phyloP scores from a whole-genome alignment of 2,113 vertebrate species.

The Malurus melanocephalus region DNA sequence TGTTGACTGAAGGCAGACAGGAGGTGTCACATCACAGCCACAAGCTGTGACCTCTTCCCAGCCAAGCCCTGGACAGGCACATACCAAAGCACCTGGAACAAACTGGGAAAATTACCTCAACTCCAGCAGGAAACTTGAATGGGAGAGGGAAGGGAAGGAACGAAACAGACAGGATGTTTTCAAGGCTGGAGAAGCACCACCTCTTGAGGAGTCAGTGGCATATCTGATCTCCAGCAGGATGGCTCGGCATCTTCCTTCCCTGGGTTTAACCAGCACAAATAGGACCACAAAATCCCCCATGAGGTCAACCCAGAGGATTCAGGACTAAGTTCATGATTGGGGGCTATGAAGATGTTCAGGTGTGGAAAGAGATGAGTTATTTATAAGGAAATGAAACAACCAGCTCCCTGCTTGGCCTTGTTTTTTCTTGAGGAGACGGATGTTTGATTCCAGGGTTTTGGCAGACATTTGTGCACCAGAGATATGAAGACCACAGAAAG shows the following conservation, averaged over 20 bases:
- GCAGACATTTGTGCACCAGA: background rate
- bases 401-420: background rate
- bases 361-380: background rate
- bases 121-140: background rate
- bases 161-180: background rate
- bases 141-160: background rate
- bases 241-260: background rate
- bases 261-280: background rate
- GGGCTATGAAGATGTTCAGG: background rate
- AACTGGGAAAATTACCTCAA: background rate
- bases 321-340: background rate
- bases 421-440: background rate
- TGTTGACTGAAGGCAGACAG: background rate
- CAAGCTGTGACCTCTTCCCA: background rate
- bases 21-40: background rate
- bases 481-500: background rate
- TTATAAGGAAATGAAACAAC: background rate
- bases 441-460: background rate
- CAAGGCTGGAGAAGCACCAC: background rate
- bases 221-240: background rate
- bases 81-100: background rate
- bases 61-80: background rate
- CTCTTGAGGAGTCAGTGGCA: background rate
- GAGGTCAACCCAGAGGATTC: background rate
- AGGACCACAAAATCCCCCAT: background rate